Base-by-base conservation (phyloP, 1,140 invertebrate genomes). In the Drosophila aff. region DNA sequence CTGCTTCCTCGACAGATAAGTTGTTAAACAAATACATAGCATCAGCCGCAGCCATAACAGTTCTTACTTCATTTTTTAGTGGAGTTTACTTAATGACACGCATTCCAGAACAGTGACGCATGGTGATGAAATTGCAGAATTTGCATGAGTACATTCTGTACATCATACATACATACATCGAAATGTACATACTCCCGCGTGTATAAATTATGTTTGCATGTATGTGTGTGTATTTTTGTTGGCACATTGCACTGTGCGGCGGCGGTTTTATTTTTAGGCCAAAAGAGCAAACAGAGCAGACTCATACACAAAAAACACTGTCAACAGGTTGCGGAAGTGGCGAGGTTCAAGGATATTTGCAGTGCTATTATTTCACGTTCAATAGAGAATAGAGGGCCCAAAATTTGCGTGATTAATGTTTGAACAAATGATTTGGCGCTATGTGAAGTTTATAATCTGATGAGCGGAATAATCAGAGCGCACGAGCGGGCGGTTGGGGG, bases 291-390 rank as follows among this genome's bases (percentile, higher is more conserved):
- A 81, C 49, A 66, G 47, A 55, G 41, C 63, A 53, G 50, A 43
- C 63, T 52, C 65, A 55, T 55, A 33, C 55, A 81, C 67, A 58
- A 33, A 60, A 53, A 76, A 73, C 74, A 67, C 61, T 89, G 81
- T 89, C 85, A 89, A 89, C 84, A 89, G 84, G 84, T 89, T 89
- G 85, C 84, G 84, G 84, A 90, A 89, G 81, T 87, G 84, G 72
- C 71, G 79, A 50, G 64, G 46, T 61, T 75, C 84, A 81, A 81
- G 84, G 84, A 87, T 67, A 72, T 63, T 41, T 16, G 18, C 23
- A 55, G 28, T 75, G 64, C 18, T 65, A 43, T 66, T 65, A 44
- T 40, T 55, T 38, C 7, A 4, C 47, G 18, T 62, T 52, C 16
- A 33, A 49, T 46, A 38, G 16, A 40, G 16, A 40, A 40, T 49